Conservation (phyloP, 2,797 vertebrate genomes). For the Phrynocephalus forsythii region DNA sequence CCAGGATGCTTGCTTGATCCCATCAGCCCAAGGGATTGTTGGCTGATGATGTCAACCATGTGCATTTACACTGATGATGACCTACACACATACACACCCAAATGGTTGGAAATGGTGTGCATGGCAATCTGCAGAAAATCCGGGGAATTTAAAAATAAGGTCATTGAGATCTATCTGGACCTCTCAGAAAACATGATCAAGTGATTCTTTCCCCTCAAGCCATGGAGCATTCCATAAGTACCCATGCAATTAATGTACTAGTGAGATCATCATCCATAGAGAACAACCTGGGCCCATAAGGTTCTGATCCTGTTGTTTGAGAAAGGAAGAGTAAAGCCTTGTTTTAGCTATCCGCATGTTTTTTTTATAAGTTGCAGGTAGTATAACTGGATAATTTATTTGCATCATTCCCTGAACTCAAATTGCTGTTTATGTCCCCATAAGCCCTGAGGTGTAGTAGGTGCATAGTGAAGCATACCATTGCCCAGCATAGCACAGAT, state of each 20-base stretch:
- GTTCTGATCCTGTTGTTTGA: neutral
- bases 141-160: neutral
- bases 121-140: neutral
- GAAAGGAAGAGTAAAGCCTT: neutral
- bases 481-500: neutral
- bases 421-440: neutral
- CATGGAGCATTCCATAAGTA: neutral
- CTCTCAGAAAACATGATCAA: neutral
- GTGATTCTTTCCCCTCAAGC: neutral
- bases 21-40: no score
- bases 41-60: neutral
- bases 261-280: neutral
- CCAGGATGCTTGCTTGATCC: neutral
- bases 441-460: neutral
- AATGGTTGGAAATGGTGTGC: neutral
- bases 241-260: neutral
- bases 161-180: neutral
- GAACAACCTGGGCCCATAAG: neutral
- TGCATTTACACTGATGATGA: neutral
- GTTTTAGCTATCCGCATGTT: neutral
- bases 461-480: neutral
- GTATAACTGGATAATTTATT: neutral
- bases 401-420: no score
- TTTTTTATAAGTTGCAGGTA: neutral
- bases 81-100: no score